phyloP scores from a whole-genome alignment of 2,797 vertebrate species.

The Petrocephalus sullivani region DNA sequence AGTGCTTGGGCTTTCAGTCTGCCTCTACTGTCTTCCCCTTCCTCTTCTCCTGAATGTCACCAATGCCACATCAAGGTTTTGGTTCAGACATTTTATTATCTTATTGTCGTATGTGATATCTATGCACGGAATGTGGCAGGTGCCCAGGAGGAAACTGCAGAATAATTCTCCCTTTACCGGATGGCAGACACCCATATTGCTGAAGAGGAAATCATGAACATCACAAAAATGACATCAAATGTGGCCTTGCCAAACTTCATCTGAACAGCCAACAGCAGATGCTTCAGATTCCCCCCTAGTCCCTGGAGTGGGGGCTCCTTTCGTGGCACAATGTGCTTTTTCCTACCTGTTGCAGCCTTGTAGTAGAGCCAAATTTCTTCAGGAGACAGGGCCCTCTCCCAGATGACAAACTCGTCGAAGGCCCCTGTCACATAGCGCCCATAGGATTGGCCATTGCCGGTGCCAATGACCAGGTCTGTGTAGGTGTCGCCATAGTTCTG shows the following conservation, averaged over 20 bases:
- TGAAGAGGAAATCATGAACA: conserved; percentile 31
- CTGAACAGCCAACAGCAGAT: not conserved
- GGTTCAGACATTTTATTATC: conserved; percentile 37
- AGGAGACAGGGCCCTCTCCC: conserved; percentile 80
- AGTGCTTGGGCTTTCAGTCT: not conserved
- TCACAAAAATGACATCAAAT: conserved; percentile 24
- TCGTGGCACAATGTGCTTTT: not conserved
- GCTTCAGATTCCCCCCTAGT: not conserved
- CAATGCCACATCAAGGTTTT: conserved; percentile 14
- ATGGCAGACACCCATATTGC: not conserved
- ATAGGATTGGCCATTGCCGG: conserved; percentile 51
- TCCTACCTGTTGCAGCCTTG: conserved; percentile 77
- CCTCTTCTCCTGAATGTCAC: not conserved
- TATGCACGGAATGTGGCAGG: conserved; percentile 42
- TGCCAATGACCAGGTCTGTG: conserved; percentile 67
- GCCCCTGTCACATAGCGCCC: conserved; percentile 66
- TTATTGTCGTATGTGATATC: conserved; percentile 42
- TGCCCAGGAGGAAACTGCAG: conserved; percentile 47
- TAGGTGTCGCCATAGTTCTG: conserved; percentile 67
- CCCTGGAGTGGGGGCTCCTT: not conserved
- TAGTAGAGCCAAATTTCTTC: conserved; percentile 79
- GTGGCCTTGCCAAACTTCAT: not conserved
- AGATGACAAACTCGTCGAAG: conserved; percentile 94
- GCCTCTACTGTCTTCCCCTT: not conserved
- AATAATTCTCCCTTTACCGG: conserved; percentile 43